phyloP scores from a whole-genome alignment of 2,888 invertebrate species.

The Drosophila nigricruria region DNA sequence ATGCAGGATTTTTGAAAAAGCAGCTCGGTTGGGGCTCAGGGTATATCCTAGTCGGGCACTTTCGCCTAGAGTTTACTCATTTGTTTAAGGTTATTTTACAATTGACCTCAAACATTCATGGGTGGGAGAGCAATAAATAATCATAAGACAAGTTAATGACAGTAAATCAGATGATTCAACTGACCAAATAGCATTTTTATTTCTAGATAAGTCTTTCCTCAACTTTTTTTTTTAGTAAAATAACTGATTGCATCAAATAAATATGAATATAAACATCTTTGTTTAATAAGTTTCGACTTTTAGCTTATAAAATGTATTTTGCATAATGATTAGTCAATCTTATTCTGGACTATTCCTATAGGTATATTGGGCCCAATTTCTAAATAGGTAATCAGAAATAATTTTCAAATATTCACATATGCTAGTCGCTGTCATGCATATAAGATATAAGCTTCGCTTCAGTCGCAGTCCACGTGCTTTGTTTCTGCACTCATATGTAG shows the following conservation, averaged over 20 bases:
- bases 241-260: too few relatives aligned
- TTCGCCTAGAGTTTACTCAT: neutral
- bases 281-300: neutral
- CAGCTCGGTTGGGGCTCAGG: neutral
- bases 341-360: neutral
- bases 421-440: neutral
- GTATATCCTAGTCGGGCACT: neutral
- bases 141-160: neutral
- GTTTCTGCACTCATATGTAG: slow-evolving; percentile 13
- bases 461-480: slow-evolving; percentile 1
- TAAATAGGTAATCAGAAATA: slow-evolving; percentile 1
- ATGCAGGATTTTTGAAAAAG: neutral
- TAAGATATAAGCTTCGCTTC: neutral
- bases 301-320: neutral
- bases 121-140: neutral
- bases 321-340: neutral
- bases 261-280: too few relatives aligned
- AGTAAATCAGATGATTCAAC: neutral
- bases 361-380: neutral
- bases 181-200: neutral
- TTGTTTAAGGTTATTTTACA: neutral
- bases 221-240: too few relatives aligned
- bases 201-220: neutral
- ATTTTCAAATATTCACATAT: neutral
- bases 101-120: neutral